Base-by-base conservation (phyloP, 37 sponge, comb jelly and placozoan species). In the Crambe crambe region DNA sequence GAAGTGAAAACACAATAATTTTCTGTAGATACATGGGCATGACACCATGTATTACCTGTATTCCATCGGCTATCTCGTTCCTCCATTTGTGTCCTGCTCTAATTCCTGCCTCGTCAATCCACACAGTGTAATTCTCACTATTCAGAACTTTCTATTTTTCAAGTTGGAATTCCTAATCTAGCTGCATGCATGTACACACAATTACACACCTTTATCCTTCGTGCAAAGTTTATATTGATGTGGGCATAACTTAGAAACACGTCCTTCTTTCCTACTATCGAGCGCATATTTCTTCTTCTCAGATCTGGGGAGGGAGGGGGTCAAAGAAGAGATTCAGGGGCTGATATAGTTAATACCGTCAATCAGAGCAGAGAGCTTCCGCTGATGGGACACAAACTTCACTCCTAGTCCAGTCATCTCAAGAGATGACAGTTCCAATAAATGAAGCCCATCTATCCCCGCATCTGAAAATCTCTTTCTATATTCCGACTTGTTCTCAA, bases 31-130 rank as follows among this genome's bases (percentile, higher is more conserved):
- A 12, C 10, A 68, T 68, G 68, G 9, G 8, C 35, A 62, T 21
- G 64, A 17, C n/a, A 20, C 10, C 29, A 26, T 26, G 8, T 23
- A 38, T 34, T 26, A 77, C 88, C 63, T 91, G 75, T 42, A 91
- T 86, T 35, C 91, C 91, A 83, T 86, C 78, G 56, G 91, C 88
- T 25, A 91, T 91, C 69, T 85, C 91, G 64, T 86, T 86, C 56
- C 88, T 85, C 91, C 91, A 91, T 67, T 91, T 91, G 69, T 85
- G 82, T 23, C 91, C 91, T 56, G 91, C 88, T 36, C 91, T 39
- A 29, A 91, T 91, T n/a, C 91, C 91, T 71, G 88, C 88, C 58
- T 86, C 78, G 73, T 91, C 91, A 36, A 91, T 91, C 91, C 91
- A 91, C 54, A 91, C 91, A 26, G 84, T 68, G 67, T 91, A 91